Base-by-base conservation (phyloP, 2,797 vertebrate species). In the Setipinna tenuifilis region DNA sequence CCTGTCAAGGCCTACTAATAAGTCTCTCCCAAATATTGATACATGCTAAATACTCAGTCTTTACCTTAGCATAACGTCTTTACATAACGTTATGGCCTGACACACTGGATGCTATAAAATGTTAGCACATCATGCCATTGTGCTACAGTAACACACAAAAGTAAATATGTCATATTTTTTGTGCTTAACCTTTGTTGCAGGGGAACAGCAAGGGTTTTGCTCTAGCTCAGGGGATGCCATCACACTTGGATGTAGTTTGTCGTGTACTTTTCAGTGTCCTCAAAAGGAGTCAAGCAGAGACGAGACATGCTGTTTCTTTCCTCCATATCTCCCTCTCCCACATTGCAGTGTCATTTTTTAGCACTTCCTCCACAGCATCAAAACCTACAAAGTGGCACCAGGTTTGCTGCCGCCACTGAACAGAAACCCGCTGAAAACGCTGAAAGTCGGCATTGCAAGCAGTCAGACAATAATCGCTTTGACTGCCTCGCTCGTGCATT, bases 211-310 rank as follows among this genome's bases (percentile, higher is more conserved):
- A 78, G 41, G 19, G 17, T 19, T 75, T 19, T 75, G 31, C 68
- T 31, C 14, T 35, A 28, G 28, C 28, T 44, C 71, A 78, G 44
- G 71, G 71, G 19, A 41, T 35, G 31, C 16, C 31, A 31, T 21
- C 71, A 44, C 17, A 21, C 71, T 78, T 21, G 19, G 19, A 78
- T 78, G 71, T 41, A 78, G 35, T 78, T 78, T 41, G 35, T 19
- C 16, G 17, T 41, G 71, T 78, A 41, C 35, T 75, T 75, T 31
- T 75, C 31, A 19, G 71, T 78, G 71, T 35, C 71, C 71, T 78
- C 31, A 78, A 44, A 78, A 75, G 41, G 31, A 78, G 17, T n/a
- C 31, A 21, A 44, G 35, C 58, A 1, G 17, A 41, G 71, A 10
- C 4, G 31, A 78, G 71, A 9, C 17, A 9, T 10, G 35, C 31